Evolutionary conservation across 2,797 vertebrate species (phyloP).

Genomic region (Parauchenoglanis punctatus): DNA sequence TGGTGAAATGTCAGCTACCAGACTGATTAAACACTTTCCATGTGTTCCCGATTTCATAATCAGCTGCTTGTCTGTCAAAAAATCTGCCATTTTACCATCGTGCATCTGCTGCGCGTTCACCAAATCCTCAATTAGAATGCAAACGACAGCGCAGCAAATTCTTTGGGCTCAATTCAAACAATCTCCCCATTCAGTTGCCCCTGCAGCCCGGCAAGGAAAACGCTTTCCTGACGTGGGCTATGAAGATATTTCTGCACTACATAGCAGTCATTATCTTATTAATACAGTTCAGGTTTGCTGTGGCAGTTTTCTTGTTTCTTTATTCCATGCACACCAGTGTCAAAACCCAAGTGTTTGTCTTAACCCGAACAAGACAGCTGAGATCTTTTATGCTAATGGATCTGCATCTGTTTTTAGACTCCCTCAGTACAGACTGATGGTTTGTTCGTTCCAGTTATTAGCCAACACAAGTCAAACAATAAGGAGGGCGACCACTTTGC

Average conservation of each 20-base stretch:
- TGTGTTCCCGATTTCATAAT: constrained; percentile 46
- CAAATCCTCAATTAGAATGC: constrained; percentile 59
- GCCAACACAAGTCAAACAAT: constrained; percentile 16
- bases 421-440: not conserved
- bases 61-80: constrained; percentile 48
- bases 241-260: constrained; percentile 47
- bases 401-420: not conserved
- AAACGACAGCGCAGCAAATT: constrained; percentile 53
- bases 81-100: constrained; percentile 54
- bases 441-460: not conserved
- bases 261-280: constrained; percentile 43
- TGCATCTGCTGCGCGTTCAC: constrained; percentile 57
- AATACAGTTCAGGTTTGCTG: constrained; percentile 34
- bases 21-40: constrained; percentile 43
- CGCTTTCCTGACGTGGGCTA: constrained; percentile 45
- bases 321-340: constrained; percentile 9
- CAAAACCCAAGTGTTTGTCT: not conserved
- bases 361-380: not conserved
- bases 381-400: constrained; percentile 1
- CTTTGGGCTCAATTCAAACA: constrained; percentile 57
- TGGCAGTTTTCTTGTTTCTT: constrained; percentile 1
- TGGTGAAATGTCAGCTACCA: constrained; percentile 35
- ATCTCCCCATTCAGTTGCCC: constrained; percentile 52
- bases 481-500: constrained; percentile 38
- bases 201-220: constrained; percentile 42